phyloP scores from a whole-genome alignment of 2,113 vertebrate genomes.

The Microcebus lehilahytsara region DNA sequence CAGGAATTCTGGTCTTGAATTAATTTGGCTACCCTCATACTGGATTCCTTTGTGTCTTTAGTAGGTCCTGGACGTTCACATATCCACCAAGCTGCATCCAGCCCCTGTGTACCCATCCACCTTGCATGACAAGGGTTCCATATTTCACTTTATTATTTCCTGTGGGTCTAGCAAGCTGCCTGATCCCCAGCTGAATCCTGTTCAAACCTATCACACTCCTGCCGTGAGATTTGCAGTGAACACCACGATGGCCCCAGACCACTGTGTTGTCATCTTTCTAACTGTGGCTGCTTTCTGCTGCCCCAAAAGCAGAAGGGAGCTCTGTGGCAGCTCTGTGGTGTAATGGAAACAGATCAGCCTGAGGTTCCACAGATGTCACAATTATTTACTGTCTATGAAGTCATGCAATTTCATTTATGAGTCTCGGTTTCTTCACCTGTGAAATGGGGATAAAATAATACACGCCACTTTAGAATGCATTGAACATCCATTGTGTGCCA shows the following conservation, averaged over 20 bases:
- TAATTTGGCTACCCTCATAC: not conserved
- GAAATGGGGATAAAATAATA: not conserved
- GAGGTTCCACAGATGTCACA: not conserved
- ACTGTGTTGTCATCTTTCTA: rapidly evolving
- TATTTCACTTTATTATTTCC: not conserved
- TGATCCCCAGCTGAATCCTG: not conserved
- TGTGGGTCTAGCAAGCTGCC: not conserved
- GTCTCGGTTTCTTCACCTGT: not conserved
- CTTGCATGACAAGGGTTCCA: not conserved
- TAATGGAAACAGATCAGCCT: not conserved
- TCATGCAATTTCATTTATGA: not conserved
- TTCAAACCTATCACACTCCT: not conserved
- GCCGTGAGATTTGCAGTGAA: not conserved
- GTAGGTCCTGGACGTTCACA: not conserved
- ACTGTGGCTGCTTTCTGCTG: not conserved
- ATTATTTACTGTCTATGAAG: not conserved
- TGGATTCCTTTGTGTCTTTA: not conserved
- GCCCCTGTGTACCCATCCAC: not conserved
- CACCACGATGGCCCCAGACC: rapidly evolving
- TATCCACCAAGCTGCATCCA: rapidly evolving
- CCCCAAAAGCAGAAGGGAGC: not conserved
- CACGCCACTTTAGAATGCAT: not conserved
- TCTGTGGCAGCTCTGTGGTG: too few species aligned
- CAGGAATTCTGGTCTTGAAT: not conserved
- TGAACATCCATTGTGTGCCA: not conserved